Evolutionary conservation across 2,797 vertebrate species (phyloP).

Genomic region (Sebastes baramenuke): DNA sequence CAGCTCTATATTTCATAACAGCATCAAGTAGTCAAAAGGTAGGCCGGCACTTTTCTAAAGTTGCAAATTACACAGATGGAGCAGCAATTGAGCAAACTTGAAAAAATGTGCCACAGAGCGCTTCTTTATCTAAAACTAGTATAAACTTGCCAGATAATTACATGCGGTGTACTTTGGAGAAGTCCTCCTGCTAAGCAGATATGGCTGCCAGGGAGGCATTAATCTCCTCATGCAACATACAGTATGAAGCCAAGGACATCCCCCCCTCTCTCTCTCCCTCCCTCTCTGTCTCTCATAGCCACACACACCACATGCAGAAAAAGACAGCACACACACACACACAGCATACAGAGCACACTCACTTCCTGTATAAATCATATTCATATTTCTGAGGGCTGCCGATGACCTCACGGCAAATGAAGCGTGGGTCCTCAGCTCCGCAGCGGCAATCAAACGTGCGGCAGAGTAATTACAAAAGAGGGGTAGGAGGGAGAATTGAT

Average conservation of each 20-base stretch:
- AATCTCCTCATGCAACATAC: conserved; percentile 76
- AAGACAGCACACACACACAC: background rate
- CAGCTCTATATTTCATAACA: conserved; percentile 15
- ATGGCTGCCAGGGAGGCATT: conserved; percentile 80
- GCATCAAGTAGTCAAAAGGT: conserved; percentile 11
- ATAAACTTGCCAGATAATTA: conserved; percentile 74
- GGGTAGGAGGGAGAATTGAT: conserved; percentile 84
- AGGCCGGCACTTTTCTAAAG: conserved; percentile 27
- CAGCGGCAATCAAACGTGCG: conserved; percentile 79
- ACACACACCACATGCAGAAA: conserved; percentile 7
- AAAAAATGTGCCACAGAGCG: conserved; percentile 52
- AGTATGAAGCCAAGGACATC: conserved; percentile 70
- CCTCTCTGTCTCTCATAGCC: conserved; percentile 12
- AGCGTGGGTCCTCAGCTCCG: conserved; percentile 78
- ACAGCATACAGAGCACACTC: conserved; percentile 34
- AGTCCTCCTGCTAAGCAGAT: conserved; percentile 73
- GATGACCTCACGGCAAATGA: conserved; percentile 86
- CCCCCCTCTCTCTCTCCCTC: background rate
- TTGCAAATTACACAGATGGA: conserved; percentile 48
- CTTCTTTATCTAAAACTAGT: conserved; percentile 67
- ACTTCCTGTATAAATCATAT: conserved; percentile 79
- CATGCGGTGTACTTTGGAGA: conserved; percentile 65
- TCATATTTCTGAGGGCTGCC: conserved; percentile 81
- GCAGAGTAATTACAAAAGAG: conserved; percentile 85
- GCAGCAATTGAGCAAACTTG: conserved; percentile 36